phyloP scores from a whole-genome alignment of 2,113 vertebrate species.

The Arothron firmamentum region DNA sequence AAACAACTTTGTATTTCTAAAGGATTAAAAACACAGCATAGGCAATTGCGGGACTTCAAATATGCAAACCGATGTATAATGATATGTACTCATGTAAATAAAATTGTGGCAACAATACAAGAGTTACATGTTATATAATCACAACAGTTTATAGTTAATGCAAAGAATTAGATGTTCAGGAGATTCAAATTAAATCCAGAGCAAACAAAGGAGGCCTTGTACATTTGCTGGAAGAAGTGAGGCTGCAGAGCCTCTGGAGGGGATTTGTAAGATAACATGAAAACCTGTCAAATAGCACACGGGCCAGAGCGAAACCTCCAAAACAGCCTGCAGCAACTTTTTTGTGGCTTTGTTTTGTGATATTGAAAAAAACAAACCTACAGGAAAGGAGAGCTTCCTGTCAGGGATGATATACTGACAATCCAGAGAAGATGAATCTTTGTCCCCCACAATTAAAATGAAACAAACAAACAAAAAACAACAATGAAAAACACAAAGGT shows the following conservation, averaged over 20 bases:
- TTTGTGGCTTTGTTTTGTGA: neutral
- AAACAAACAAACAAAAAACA: too few species aligned
- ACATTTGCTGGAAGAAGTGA: neutral
- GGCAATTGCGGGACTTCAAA: conserved; percentile 4
- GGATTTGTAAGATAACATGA: neutral
- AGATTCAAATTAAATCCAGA: neutral
- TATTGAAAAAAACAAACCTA: neutral
- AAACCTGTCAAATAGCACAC: neutral
- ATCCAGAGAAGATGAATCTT: neutral
- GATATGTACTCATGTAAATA: neutral
- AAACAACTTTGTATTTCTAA: conserved; percentile 10
- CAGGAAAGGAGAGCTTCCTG: neutral
- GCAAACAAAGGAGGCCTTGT: neutral
- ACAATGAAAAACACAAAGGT: too few species aligned
- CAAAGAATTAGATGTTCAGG: neutral
- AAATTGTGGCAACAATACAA: neutral
- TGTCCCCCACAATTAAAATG: neutral
- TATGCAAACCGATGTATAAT: neutral
- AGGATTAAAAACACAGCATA: conserved; percentile 9
- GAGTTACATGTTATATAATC: too few species aligned
- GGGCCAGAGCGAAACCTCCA: neutral
- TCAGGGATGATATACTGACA: neutral
- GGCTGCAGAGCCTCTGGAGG: neutral
- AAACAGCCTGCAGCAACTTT: neutral
- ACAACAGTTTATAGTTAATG: neutral